Evolutionary conservation across 2,113 vertebrate species (phyloP).

Genomic region (Phyllostomus discolor): DNA sequence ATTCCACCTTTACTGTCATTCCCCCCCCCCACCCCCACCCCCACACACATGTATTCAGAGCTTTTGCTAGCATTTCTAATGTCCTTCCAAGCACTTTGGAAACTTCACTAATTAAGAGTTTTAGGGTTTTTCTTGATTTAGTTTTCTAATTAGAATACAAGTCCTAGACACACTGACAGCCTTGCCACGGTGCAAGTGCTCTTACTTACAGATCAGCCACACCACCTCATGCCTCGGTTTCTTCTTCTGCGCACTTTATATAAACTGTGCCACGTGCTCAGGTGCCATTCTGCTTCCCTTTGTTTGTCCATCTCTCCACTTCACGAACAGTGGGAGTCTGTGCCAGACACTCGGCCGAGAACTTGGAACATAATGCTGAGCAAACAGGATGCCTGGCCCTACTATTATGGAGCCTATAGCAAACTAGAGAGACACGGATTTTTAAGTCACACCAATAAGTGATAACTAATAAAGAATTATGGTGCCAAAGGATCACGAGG

Average conservation of each 20-base stretch:
- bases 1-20: constrained; percentile 21
- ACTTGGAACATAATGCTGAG: not conserved
- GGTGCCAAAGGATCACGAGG: not conserved
- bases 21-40: not conserved
- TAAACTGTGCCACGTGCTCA: not conserved
- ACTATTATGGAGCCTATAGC: not conserved
- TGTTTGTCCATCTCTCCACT: not conserved
- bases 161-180: not conserved
- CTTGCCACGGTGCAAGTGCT: not conserved
- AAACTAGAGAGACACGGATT: not conserved
- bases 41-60: not conserved
- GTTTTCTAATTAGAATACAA: constrained; percentile 46
- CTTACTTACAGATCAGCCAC: not conserved
- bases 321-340: not conserved
- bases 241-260: not conserved
- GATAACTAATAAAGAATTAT: not conserved
- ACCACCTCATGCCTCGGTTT: not conserved
- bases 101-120: constrained; percentile 56
- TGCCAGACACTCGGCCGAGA: not conserved
- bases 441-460: constrained; percentile 14
- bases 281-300: not conserved
- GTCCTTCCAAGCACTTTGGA: constrained; percentile 38
- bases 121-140: not conserved
- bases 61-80: constrained; percentile 26
- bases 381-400: not conserved